phyloP scores from a whole-genome alignment of 2,113 vertebrate species.

The Onychostoma macrolepis region DNA sequence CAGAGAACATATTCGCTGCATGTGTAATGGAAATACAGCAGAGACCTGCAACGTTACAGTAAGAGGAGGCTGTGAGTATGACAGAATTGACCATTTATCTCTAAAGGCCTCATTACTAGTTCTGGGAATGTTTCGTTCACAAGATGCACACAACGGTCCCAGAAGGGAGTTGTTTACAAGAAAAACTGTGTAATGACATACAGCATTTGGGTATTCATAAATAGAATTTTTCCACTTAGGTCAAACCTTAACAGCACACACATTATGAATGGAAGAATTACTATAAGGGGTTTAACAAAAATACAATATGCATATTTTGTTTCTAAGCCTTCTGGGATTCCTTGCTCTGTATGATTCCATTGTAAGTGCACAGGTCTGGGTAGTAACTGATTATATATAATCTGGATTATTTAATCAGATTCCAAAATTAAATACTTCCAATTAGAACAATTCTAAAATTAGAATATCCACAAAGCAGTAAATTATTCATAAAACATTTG shows the following conservation, averaged over 20 bases:
- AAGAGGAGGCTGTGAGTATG: slow-evolving; percentile 48
- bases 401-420: too few relatives aligned
- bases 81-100: not conserved
- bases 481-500: not conserved
- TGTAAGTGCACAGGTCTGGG: not conserved
- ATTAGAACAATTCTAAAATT: too few relatives aligned
- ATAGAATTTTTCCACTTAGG: not conserved
- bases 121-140: not conserved
- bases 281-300: not conserved
- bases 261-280: not conserved
- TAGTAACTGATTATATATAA: too few relatives aligned
- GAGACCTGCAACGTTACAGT: not conserved
- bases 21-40: not conserved
- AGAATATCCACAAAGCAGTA: not conserved
- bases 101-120: not conserved
- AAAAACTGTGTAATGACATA: not conserved
- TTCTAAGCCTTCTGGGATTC: not conserved
- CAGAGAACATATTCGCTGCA: not conserved
- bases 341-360: not conserved
- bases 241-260: too few relatives aligned
- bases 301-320: not conserved
- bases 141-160: not conserved
- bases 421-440: too few relatives aligned
- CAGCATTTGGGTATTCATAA: not conserved
- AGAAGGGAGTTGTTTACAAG: not conserved